Evolutionary conservation across 2,888 invertebrate species (phyloP), one percentile per base, ranked within the genome.

Genomic region (Rhingia rostrata): DNA sequence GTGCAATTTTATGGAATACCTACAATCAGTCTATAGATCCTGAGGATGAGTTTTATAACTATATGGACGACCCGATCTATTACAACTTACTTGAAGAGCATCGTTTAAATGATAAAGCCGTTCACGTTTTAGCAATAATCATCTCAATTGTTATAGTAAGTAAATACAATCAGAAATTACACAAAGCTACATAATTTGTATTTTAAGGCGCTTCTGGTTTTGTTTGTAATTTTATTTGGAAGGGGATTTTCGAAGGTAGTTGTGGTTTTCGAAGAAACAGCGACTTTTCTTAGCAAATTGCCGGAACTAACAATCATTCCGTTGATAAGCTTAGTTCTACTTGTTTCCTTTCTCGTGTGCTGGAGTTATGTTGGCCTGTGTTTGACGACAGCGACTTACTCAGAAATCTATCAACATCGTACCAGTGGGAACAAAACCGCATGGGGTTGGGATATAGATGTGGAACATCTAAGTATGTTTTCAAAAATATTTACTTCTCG

Each of bases 221-320:
- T 96, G 43, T 92, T 97, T 49, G 94, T 96, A 41, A 93, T 94
- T 88, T 94, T 95, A 86, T 93, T 97, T 92, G 93, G 97, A 60
- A 95, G 96, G 87, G 94, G 96, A 88, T 94, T 98, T 0, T 94
- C 95, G 41, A 95, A 97, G 89, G 92, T 98, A 88, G 95, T 96
- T 0, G 94, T 95, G 30, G 92, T 98, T 82, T 98, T 98, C 90
- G 95, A 95, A 89, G 97, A 98, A 92, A 97, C 98, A 0, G 96
- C 97, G 9, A 94, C 95, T 88, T 98, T 97, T 89, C 93, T 98
- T 87, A 94, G 94, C 73, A 94, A 95, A 87, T 94, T 98, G 87
- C 98, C 98, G 0, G 94, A 95, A 4, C 92, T 98, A 51, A 94
- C 98, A 88, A 92, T 97, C 45, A 97, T 97, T 89, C 97, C 97